Evolutionary conservation across 2,888 invertebrate genomes (phyloP).

Genomic region (Erannis defoliaria): DNA sequence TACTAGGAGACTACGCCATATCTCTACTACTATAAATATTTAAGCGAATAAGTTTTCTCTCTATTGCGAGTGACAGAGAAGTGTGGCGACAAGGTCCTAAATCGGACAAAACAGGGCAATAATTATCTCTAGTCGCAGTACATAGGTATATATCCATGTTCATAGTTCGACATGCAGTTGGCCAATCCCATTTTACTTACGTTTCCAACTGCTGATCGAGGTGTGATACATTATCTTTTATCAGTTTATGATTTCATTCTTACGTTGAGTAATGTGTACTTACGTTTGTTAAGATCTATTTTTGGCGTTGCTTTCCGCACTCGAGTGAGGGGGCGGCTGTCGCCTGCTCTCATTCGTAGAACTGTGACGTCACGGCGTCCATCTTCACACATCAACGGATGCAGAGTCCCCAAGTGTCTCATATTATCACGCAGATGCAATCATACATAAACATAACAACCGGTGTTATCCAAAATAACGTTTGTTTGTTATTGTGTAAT

Average conservation of each 20-base stretch:
- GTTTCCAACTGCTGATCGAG: constrained; percentile 44
- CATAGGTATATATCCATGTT: neutral
- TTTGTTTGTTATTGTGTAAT: constrained; percentile 38
- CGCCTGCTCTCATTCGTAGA: constrained; percentile 59
- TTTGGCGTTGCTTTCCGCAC: constrained; percentile 59
- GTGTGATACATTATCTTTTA: constrained; percentile 49
- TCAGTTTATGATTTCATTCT: constrained; percentile 51
- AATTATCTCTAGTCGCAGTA: too few species aligned
- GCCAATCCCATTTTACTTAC: constrained; percentile 27
- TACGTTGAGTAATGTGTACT: constrained; percentile 53
- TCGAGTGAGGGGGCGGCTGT: constrained; percentile 51
- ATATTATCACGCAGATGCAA: constrained; percentile 47
- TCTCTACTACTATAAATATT: too few species aligned
- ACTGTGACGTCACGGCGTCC: constrained; percentile 48
- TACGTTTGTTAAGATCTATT: constrained; percentile 64
- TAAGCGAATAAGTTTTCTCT: too few species aligned
- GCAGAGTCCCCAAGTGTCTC: constrained; percentile 46
- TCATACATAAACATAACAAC: constrained; percentile 53
- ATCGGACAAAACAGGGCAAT: too few species aligned
- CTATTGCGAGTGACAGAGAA: too few species aligned
- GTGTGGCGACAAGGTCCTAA: too few species aligned
- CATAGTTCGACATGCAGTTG: constrained; percentile 29
- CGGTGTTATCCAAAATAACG: constrained; percentile 45
- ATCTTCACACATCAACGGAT: constrained; percentile 41
- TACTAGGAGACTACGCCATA: too few species aligned